Evolutionary conservation across 2,113 vertebrate genomes (phyloP).

Genomic region (Mirza zaza): DNA sequence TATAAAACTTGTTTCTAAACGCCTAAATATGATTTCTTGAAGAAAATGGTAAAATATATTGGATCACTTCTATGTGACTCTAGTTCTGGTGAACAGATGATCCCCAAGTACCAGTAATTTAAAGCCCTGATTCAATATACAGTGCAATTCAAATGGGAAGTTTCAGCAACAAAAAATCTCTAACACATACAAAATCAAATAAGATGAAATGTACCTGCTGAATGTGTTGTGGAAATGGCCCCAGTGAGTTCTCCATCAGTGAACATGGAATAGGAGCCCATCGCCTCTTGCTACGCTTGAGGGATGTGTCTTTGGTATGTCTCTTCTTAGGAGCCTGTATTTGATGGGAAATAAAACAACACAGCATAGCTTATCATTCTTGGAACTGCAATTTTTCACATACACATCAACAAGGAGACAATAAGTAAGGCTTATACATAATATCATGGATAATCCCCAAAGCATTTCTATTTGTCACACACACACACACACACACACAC

Average conservation of each 20-base stretch:
- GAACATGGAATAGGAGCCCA: slow-evolving; percentile 91
- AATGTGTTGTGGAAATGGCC: slow-evolving; percentile 86
- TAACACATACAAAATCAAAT: neutral
- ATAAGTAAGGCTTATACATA: neutral
- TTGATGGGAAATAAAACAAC: slow-evolving; percentile 7
- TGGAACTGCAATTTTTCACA: neutral
- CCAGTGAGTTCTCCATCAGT: slow-evolving; percentile 87
- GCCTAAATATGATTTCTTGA: neutral
- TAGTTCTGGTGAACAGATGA: neutral
- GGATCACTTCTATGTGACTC: neutral
- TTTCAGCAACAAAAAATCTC: neutral
- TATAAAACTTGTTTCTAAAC: neutral
- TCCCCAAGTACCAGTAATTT: neutral
- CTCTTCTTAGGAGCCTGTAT: slow-evolving; percentile 71
- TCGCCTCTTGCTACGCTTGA: slow-evolving; percentile 88
- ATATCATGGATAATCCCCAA: neutral
- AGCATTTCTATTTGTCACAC: neutral
- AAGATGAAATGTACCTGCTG: slow-evolving; percentile 84
- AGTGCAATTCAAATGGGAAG: neutral
- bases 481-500: neutral
- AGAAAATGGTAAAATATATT: neutral
- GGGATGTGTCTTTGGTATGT: slow-evolving; percentile 74
- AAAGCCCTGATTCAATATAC: neutral
- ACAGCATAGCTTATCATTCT: neutral
- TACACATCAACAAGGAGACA: neutral